Evolutionary conservation across 1,140 invertebrate species (phyloP).

Genomic region (Calycopis cecrops): DNA sequence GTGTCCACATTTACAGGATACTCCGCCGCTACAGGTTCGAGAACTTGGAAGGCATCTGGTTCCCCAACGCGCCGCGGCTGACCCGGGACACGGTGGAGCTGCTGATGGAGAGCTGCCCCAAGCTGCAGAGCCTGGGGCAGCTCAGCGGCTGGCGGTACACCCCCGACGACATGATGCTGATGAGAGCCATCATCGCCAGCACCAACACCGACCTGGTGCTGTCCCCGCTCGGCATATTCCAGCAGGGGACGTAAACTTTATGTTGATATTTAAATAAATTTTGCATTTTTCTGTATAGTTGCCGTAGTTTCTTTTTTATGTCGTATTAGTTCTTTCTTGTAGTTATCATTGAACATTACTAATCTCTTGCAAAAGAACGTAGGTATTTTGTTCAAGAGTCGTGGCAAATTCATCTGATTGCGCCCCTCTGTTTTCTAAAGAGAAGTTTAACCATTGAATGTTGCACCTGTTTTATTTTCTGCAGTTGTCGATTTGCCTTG

Average conservation of each 20-base stretch:
- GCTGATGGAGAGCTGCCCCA: conserved; percentile 78
- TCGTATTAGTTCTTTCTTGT: too few species aligned
- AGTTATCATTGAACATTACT: too few species aligned
- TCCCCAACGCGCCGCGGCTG: conserved; percentile 77
- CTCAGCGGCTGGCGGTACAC: conserved; percentile 78
- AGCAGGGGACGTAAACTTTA: conserved; percentile 47
- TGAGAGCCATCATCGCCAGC: conserved; percentile 77
- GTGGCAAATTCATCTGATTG: too few species aligned
- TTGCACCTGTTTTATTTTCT: too few species aligned
- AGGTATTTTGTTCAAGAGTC: too few species aligned
- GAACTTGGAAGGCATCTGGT: conserved; percentile 78
- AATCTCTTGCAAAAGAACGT: too few species aligned
- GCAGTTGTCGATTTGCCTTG: too few species aligned
- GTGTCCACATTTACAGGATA: conserved; percentile 60
- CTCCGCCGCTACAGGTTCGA: conserved; percentile 75
- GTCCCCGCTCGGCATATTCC: conserved; percentile 73
- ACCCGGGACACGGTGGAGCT: conserved; percentile 77
- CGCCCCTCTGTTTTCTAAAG: too few species aligned
- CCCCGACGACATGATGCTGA: conserved; percentile 78
- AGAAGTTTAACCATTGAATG: too few species aligned
- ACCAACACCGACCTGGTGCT: conserved; percentile 77
- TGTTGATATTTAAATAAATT: not conserved
- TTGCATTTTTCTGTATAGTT: not conserved
- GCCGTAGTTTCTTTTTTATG: too few species aligned
- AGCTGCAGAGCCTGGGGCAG: conserved; percentile 77